Conservation (phyloP, 2,888 invertebrate species). For the Seira musarum region DNA sequence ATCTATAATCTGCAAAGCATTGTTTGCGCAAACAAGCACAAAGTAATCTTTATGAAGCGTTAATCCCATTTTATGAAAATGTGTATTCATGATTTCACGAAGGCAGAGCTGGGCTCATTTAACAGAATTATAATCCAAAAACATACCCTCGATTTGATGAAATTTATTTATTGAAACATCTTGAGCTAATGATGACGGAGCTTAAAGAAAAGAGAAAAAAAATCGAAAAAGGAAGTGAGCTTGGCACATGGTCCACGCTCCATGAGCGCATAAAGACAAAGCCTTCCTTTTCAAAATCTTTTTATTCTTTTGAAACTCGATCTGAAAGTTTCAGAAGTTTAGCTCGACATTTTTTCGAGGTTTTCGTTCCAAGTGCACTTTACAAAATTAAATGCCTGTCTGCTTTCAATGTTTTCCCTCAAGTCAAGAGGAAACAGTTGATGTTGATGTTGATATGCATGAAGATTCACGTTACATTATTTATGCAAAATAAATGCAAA, state of each 20-base stretch:
- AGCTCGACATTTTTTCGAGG: no score
- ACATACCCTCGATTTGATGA: constrained; percentile 24
- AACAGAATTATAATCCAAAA: constrained; percentile 19
- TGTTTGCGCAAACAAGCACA: no score
- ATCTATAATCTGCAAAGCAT: no score
- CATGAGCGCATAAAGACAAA: not conserved
- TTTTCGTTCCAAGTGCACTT: not conserved
- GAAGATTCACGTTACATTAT: not conserved
- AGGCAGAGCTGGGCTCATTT: constrained; percentile 8
- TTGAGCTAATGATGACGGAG: not conserved
- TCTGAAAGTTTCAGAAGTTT: no score
- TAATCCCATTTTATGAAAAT: not conserved
- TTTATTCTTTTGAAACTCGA: not conserved
- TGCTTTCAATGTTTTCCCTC: no score
- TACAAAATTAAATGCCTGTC: not conserved
- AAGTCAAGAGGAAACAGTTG: not conserved
- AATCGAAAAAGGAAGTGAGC: not conserved
- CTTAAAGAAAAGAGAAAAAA: not conserved
- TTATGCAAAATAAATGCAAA: not conserved
- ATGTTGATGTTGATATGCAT: no score
- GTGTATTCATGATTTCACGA: no score
- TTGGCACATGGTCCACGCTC: not conserved
- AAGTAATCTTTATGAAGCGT: no score
- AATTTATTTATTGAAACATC: constrained; percentile 18
- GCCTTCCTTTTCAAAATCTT: not conserved